Evolutionary conservation across 2,797 vertebrate genomes (phyloP).

Genomic region (Pyrrhura leucotis): DNA sequence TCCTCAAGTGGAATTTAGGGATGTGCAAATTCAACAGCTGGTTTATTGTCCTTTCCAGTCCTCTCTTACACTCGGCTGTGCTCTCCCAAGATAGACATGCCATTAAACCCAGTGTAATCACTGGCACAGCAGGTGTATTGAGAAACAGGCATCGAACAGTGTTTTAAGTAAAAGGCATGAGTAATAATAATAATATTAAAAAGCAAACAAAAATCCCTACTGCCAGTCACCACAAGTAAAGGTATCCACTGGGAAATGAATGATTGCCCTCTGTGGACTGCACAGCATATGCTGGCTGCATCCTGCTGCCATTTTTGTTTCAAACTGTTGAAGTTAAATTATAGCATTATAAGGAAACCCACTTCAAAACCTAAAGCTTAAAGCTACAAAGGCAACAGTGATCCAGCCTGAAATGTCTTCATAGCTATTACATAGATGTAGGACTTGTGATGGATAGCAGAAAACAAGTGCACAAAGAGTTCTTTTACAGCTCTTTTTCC

Average conservation of each 20-base stretch:
- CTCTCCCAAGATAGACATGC: not conserved
- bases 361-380: not conserved
- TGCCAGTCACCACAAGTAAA: slow-evolving; percentile 7
- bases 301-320: slow-evolving; percentile 23
- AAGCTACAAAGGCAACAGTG: not conserved
- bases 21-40: not conserved
- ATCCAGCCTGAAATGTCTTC: not conserved
- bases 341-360: not conserved
- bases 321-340: not conserved
- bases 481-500: not conserved
- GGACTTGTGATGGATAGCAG: not conserved
- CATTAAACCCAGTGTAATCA: not conserved
- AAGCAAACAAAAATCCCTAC: not conserved
- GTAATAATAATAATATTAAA: not conserved
- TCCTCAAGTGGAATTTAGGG: not conserved
- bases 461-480: not conserved
- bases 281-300: not conserved
- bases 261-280: slow-evolving; percentile 10
- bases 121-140: not conserved
- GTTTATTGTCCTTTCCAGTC: not conserved
- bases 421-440: not conserved
- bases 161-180: slow-evolving; percentile 10
- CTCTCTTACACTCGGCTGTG: not conserved
- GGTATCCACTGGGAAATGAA: slow-evolving; percentile 2
- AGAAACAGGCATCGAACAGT: not conserved